A percentile compares a stretch with the other conserved stretches of the same genome.
Evolutionary conservation across 1,140 invertebrate genomes (phyloP).

Genomic region (Tetragnatha versicolor): DNA sequence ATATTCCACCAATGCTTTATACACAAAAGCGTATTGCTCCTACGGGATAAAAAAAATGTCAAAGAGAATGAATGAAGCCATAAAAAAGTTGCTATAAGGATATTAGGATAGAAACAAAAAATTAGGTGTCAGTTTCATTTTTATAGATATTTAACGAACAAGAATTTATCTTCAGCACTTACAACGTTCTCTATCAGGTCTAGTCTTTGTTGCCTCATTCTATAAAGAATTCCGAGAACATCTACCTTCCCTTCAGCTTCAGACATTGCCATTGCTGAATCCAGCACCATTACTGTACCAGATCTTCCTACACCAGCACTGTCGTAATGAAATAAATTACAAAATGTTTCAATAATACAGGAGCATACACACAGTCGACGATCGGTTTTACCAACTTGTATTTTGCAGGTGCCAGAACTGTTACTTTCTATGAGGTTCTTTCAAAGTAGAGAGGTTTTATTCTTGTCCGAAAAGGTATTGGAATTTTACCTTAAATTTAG

Average conservation of each 20-base stretch:
- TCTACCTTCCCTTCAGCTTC: slow-evolving; percentile 61
- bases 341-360: no score
- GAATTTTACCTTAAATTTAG: no score
- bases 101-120: no score
- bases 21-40: slow-evolving; percentile 53
- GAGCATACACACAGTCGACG: no score
- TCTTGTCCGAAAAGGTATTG: no score
- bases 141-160: background rate
- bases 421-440: no score
- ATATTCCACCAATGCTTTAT: slow-evolving; percentile 49
- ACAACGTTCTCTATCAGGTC: slow-evolving; percentile 67
- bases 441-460: no score
- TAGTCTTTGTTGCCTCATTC: slow-evolving; percentile 63
- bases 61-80: background rate
- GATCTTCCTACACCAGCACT: slow-evolving; percentile 61
- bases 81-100: background rate
- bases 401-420: no score
- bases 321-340: no score
- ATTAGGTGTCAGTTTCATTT: background rate
- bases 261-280: slow-evolving; percentile 63
- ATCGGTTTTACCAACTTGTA: no score
- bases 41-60: slow-evolving; percentile 5
- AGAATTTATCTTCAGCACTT: background rate
- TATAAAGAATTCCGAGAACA: slow-evolving; percentile 62
- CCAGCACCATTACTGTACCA: slow-evolving; percentile 65